Evolutionary conservation across 2,113 vertebrate species (phyloP).

Genomic region (Vulpes vulpes): DNA sequence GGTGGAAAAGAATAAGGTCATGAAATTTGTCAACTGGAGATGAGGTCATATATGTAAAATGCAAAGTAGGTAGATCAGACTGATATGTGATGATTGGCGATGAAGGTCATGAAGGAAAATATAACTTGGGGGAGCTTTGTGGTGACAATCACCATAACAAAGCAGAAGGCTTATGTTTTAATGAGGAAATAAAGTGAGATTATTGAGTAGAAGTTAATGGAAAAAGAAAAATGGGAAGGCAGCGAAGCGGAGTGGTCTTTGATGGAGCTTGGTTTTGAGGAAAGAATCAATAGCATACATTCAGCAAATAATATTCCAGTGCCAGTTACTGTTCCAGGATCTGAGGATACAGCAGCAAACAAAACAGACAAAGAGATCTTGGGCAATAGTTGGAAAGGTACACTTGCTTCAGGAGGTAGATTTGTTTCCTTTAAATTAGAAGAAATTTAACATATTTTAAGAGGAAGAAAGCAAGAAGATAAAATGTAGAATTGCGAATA

Average conservation of each 20-base stretch:
- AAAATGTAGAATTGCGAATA: background rate
- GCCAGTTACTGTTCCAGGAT: background rate
- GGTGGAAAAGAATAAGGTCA: background rate
- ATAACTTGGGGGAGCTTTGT: background rate
- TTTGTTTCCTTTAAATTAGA: background rate
- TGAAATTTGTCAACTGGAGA: background rate
- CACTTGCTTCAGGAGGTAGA: background rate
- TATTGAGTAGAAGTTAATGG: background rate
- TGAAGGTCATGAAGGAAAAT: background rate
- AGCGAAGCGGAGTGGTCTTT: background rate
- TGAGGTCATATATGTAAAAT: background rate
- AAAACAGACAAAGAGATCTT: background rate
- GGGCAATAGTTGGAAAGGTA: background rate
- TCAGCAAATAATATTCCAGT: background rate
- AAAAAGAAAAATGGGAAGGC: background rate
- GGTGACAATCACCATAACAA: background rate
- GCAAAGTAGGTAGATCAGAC: background rate
- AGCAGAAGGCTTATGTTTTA: background rate
- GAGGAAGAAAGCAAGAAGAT: background rate
- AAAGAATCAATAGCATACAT: background rate
- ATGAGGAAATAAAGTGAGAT: background rate
- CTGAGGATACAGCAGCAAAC: background rate
- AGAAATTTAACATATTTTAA: background rate
- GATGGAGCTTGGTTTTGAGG: background rate
- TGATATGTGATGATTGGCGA: background rate